Percentiles rank a stretch among this genome's conserved stretches.
These are phyloP conservation scores for Theretra japonica DNA, from an alignment of 2,888 invertebrate species.

Conservation along the genomic window DNA sequence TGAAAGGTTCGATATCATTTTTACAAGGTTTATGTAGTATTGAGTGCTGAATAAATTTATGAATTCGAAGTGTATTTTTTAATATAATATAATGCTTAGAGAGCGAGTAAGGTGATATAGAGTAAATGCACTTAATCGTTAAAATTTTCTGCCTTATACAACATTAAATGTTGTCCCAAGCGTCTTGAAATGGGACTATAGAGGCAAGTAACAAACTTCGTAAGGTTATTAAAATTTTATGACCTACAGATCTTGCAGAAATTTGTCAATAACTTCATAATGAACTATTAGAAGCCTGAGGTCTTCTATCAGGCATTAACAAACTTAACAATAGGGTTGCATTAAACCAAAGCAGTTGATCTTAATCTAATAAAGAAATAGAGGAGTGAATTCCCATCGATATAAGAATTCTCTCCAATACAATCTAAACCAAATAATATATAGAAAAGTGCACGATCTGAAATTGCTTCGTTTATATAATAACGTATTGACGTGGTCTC, in stretches of 20 bases:
- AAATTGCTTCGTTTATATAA: slow-evolving; percentile 21
- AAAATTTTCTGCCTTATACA: neutral
- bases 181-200: too few species aligned
- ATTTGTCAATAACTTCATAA: too few species aligned
- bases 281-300: too few species aligned
- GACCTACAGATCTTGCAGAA: too few species aligned
- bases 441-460: neutral
- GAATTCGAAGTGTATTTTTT: neutral
- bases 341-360: too few species aligned
- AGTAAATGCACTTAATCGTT: neutral
- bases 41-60: slow-evolving; percentile 8
- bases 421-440: neutral
- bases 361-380: too few species aligned
- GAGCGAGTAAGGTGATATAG: neutral
- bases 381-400: too few species aligned
- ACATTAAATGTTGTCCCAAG: neutral
- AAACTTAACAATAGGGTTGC: too few species aligned
- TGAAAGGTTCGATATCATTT: slow-evolving; percentile 1
- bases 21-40: neutral
- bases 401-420: neutral
- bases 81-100: neutral
- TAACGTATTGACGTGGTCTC: neutral
- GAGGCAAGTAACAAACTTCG: too few species aligned
- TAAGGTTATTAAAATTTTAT: too few species aligned
- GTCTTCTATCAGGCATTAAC: too few species aligned